These are phyloP conservation scores for Xiphophorus birchmanni DNA, from an alignment of 2,797 vertebrate genomes.

Conservation along the genomic window DNA sequence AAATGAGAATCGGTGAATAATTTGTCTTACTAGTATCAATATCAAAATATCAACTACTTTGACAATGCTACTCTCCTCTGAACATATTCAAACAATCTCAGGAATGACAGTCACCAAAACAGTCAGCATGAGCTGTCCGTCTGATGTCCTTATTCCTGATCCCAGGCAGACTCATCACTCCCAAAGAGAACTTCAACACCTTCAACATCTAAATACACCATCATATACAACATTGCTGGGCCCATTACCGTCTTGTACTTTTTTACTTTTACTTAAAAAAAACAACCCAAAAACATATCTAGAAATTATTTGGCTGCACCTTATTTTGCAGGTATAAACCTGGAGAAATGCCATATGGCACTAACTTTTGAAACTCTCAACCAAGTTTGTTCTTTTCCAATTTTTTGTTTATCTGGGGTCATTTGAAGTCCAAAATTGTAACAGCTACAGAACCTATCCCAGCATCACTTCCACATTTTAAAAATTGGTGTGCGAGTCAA, in stretches of 20 bases:
- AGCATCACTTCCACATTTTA: constrained; percentile 8
- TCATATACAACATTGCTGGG: no score
- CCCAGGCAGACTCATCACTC: not conserved
- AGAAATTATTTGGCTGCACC: not conserved
- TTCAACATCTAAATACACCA: not conserved
- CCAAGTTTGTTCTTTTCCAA: not conserved
- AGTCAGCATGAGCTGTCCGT: not conserved
- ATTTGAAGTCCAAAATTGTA: not conserved
- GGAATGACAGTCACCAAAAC: not conserved
- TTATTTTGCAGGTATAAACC: not conserved
- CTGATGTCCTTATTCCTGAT: not conserved
- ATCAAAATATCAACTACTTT: no score
- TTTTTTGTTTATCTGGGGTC: not conserved
- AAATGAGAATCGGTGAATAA: not conserved
- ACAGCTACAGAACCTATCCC: not conserved
- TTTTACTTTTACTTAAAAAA: no score
- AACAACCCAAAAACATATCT: not conserved
- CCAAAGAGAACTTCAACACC: not conserved
- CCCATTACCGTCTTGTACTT: no score
- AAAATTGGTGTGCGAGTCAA: constrained; percentile 56
- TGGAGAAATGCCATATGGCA: not conserved
- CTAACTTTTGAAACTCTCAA: not conserved
- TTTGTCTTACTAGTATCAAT: not conserved
- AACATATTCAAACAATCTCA: no score
- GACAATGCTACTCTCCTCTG: no score